Evolutionary conservation across 2,888 invertebrate genomes (phyloP), one percentile per base, ranked within the genome.

Genomic region (Kryphioiulus occultus): DNA sequence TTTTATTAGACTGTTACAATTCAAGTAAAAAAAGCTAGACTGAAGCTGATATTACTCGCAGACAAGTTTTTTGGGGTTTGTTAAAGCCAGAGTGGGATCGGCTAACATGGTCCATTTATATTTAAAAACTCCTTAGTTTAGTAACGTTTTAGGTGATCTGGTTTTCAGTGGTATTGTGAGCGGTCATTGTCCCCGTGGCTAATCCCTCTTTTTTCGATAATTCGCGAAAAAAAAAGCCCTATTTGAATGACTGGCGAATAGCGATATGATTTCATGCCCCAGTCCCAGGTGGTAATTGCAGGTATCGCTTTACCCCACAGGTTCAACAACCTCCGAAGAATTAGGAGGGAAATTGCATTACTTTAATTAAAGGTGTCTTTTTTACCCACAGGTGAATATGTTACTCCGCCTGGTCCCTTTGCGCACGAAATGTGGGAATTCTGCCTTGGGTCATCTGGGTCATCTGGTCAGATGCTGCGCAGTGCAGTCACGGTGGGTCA

Each of bases 241-340:
- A n/a, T 78, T 78, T 78, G 78, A 78, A 78, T 30, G 78, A 22
- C 78, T 78, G 15, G 78, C 30, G 22, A 68, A n/a, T n/a, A n/a
- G n/a, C n/a, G n/a, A n/a, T 30, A 78, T 78, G 30, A 30, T 78
- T 78, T 78, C 78, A 30, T 78, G 78, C 78, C 78, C 78, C 15
- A 78, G 78, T 78, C 78, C 26, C 26, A 22, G 2, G 3, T 4
- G 30, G 30, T 78, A 78, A 78, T 78, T 30, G 78, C 78, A 78
- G 78, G 78, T 78, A 26, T 78, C 4, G 78, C 26, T 12, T 78
- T 78, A 30, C 22, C 53, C 78, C 78, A 78, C 26, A 30, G 78
- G 78, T 78, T 30, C 78, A 78, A 78, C 30, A 78, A 78, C 78
- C 78, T 30, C 78, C 30, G 26, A 78, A 9, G 78, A 78, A 78